Percentiles rank a stretch among this genome's conserved stretches.
These are phyloP conservation scores for Chaetodon auriga DNA, from an alignment of 2,113 vertebrate genomes.

Conservation along the genomic window DNA sequence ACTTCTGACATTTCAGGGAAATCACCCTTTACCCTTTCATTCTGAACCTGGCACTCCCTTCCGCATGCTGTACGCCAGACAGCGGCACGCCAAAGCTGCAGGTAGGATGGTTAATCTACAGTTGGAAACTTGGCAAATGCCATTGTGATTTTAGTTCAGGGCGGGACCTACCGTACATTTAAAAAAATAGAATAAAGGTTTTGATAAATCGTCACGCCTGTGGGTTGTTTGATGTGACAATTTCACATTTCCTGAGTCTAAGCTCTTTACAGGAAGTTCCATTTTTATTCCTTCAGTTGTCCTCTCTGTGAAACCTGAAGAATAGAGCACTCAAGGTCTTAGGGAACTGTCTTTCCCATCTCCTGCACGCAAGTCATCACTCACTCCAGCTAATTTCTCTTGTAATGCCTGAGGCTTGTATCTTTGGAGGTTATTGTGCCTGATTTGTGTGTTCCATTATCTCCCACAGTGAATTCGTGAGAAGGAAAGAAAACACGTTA, in stretches of 20 bases:
- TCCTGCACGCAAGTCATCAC: slow-evolving; percentile 13
- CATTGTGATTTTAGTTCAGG: slow-evolving; percentile 60
- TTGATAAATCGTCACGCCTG: slow-evolving; percentile 25
- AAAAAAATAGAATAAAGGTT: slow-evolving; percentile 32
- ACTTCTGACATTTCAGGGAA: slow-evolving; percentile 75
- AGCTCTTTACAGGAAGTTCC: not conserved
- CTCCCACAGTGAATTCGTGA: slow-evolving; percentile 17
- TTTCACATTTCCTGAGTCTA: slow-evolving; percentile 39
- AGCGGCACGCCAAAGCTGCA: slow-evolving; percentile 52
- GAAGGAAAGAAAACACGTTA: slow-evolving; percentile 26
- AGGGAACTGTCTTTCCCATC: slow-evolving; percentile 3
- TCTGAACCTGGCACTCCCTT: slow-evolving; percentile 66
- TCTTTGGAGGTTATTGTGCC: slow-evolving; percentile 25
- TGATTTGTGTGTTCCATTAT: slow-evolving; percentile 38
- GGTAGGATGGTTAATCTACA: slow-evolving; percentile 64
- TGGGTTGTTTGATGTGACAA: slow-evolving; percentile 41
- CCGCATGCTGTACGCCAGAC: slow-evolving; percentile 55
- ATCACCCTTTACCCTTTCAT: slow-evolving; percentile 74
- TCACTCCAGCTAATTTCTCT: slow-evolving; percentile 3
- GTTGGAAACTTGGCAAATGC: slow-evolving; percentile 68
- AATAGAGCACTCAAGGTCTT: not conserved
- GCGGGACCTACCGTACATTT: slow-evolving; percentile 38
- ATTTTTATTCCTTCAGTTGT: slow-evolving; percentile 24
- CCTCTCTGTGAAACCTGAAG: slow-evolving; percentile 6
- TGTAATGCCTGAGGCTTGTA: slow-evolving; percentile 13